These are phyloP conservation scores for Triplophysa siluroides DNA, from an alignment of 2,113 vertebrate genomes.

Conservation along the genomic window DNA sequence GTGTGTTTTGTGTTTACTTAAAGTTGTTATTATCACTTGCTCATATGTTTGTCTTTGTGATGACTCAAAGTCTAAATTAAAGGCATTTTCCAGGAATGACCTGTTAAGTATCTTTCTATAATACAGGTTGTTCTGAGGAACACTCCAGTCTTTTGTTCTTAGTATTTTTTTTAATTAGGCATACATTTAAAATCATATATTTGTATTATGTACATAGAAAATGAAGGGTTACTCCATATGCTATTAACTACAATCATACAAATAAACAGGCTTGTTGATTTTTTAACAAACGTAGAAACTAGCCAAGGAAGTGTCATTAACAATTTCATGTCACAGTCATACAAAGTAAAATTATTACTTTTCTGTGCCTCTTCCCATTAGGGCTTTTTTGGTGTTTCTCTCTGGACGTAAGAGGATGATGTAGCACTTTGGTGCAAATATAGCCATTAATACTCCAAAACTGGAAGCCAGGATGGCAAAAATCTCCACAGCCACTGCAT, in stretches of 20 bases:
- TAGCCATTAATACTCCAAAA: slow-evolving; percentile 27
- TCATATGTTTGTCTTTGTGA: too few relatives aligned
- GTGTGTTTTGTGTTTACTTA: too few relatives aligned
- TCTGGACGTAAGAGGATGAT: slow-evolving; percentile 36
- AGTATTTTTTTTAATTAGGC: not conserved
- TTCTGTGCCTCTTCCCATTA: not conserved
- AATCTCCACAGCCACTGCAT: slow-evolving; percentile 64
- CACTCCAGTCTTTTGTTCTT: not conserved
- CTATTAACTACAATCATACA: not conserved
- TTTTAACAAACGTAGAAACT: not conserved
- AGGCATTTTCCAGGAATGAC: too few relatives aligned
- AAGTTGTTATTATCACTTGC: too few relatives aligned
- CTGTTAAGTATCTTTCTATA: not conserved
- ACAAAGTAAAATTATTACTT: not conserved
- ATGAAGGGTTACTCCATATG: too few relatives aligned
- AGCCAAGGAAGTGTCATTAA: not conserved
- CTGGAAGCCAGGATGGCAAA: not conserved
- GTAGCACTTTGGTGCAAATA: slow-evolving; percentile 46
- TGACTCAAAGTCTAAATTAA: too few relatives aligned
- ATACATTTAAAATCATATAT: not conserved
- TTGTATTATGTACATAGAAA: not conserved
- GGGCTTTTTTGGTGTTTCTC: slow-evolving; percentile 1
- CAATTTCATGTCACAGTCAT: not conserved
- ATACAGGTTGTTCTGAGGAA: not conserved
- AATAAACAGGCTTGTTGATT: not conserved